These are phyloP conservation scores for Philonicus albiceps DNA, from an alignment of 2,888 invertebrate species.

Conservation along the genomic window DNA sequence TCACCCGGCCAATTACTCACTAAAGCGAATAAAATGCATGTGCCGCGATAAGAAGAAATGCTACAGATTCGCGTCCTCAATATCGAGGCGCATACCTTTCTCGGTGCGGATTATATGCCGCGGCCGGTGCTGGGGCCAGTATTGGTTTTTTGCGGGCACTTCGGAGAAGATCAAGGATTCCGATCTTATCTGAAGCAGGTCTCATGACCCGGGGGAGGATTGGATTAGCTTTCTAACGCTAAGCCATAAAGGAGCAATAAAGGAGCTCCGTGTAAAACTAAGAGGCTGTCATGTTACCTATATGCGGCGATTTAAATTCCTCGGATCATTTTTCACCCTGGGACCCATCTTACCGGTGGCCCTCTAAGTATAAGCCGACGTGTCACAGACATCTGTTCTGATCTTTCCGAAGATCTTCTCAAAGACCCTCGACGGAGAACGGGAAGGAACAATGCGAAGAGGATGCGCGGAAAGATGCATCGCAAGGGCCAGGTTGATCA, in stretches of 20 bases:
- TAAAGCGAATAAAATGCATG: neutral
- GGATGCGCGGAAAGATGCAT: neutral
- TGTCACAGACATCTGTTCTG: conserved; percentile 32
- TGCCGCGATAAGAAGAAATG: conserved; percentile 2
- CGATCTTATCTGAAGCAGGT: conserved; percentile 18
- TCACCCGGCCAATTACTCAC: conserved; percentile 14
- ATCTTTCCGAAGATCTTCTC: neutral
- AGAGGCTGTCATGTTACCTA: conserved; percentile 16
- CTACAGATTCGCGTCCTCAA: conserved; percentile 5
- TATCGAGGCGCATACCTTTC: neutral
- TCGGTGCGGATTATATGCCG: neutral
- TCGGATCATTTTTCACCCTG: conserved; percentile 13
- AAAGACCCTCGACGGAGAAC: neutral
- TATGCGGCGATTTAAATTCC: conserved; percentile 31
- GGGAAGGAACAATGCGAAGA: neutral
- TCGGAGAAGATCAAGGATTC: conserved; percentile 15
- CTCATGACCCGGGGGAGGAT: neutral
- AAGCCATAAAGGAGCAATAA: neutral
- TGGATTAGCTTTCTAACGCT: neutral
- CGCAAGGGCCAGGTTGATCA: neutral
- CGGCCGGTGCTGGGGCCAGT: neutral
- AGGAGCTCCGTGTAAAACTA: neutral
- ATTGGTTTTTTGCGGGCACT: neutral
- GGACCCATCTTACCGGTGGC: neutral
- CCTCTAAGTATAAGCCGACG: neutral